Evolutionary conservation across 2,113 vertebrate species (phyloP), one percentile per base, ranked within the genome.

Genomic region (Beaufortia kweichowensis): DNA sequence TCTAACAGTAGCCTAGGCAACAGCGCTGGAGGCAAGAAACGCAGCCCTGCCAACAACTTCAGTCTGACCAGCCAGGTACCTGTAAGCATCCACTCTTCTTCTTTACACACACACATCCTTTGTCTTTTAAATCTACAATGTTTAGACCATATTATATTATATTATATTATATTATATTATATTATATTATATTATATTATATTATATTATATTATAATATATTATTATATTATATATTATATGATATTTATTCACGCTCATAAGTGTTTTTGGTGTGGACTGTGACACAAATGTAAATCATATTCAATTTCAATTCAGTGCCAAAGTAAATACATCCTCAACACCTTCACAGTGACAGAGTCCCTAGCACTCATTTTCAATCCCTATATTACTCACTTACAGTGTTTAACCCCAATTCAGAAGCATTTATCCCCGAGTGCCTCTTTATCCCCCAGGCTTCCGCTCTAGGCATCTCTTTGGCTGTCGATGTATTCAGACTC

Each of bases 21-120:
- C 87, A 91, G 87, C 0, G 79, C 94, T 67, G 95, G 94, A 70
- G 93, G 94, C 91, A 98, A 98, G 93, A 99, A 98, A 82, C 97
- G 97, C 88, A 93, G 93, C 53, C 91, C 96, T 0, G 95, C 94
- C 33, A 93, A 93, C 78, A 98, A 92, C 94, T 94, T 98, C 93
- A 98, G 92, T 90, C 93, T 99, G 94, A 94, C 95, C 94, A 98
- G 94, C 93, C 97, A 99, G 97, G 96, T 98, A 97, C 97, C 97
- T 98, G 97, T 99, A 98, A 98, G 97, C 96, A 94, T 96, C 95
- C 61, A 82, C 92, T 92, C 85, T 95, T 86, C 89, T 92, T 81
- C 62, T 79, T 57, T 59, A 76, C 73, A 74, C 67, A 76, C 33
- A 61, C 46, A 71, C 65, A 53, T 46, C 23, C 60, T 60, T n/a